These are phyloP conservation scores for Trochalopteron elliotii DNA, from an alignment of 2,113 vertebrate genomes.

Conservation along the genomic window DNA sequence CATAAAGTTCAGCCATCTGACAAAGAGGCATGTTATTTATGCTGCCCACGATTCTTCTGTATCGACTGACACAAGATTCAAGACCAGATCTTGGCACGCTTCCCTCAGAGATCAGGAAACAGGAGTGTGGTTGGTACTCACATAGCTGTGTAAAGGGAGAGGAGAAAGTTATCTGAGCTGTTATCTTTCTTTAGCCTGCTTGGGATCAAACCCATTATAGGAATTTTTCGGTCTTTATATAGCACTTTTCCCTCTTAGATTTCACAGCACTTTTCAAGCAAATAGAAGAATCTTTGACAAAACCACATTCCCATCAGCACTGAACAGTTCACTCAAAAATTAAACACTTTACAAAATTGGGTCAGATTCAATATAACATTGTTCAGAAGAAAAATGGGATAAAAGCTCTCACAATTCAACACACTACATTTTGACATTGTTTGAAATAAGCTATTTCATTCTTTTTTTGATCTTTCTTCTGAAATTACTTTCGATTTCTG, in stretches of 20 bases:
- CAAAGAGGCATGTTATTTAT: neutral
- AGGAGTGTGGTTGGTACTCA: neutral
- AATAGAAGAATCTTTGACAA: neutral
- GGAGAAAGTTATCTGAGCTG: neutral
- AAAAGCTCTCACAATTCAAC: constrained; percentile 10
- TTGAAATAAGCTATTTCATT: constrained; percentile 9
- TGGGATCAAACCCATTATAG: neutral
- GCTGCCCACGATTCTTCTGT: neutral
- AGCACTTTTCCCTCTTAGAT: neutral
- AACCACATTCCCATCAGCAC: neutral
- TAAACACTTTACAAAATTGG: neutral
- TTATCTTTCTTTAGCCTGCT: neutral
- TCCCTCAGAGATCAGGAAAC: neutral
- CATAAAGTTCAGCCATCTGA: neutral
- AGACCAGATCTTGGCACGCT: neutral
- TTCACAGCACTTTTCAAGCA: neutral
- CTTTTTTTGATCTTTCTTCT: constrained; percentile 12
- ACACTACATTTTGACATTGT: neutral
- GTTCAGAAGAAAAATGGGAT: constrained; percentile 4
- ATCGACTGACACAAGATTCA: neutral
- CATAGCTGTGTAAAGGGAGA: neutral
- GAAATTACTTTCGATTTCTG: constrained; percentile 31
- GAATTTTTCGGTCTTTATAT: constrained; percentile 2
- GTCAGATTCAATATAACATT: neutral
- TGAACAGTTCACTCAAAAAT: neutral